Evolutionary conservation across 1,140 invertebrate genomes (phyloP).

Genomic region (Calycopis cecrops): DNA sequence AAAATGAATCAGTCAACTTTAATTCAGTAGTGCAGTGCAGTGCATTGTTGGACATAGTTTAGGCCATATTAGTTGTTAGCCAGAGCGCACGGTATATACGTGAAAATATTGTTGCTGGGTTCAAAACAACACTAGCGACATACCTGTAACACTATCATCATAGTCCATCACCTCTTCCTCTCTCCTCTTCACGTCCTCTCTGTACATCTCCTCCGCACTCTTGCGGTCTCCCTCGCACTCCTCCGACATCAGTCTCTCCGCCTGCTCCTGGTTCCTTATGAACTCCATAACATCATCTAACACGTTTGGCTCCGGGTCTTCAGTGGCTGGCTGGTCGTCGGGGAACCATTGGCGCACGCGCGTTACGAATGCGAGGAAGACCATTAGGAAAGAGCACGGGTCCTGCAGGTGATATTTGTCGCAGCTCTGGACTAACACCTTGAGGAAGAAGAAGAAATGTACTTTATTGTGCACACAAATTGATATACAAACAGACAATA

Average conservation of each 20-base stretch:
- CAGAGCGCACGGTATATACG: no score
- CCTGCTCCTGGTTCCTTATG: slow-evolving; percentile 35
- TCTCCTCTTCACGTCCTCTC: slow-evolving; percentile 66
- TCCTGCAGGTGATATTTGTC: slow-evolving; percentile 75
- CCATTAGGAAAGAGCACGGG: slow-evolving; percentile 76
- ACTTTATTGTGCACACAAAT: no score
- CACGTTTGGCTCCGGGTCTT: slow-evolving; percentile 25
- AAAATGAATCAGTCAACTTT: no score
- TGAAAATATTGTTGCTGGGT: no score
- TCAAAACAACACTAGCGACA: slow-evolving; percentile 19
- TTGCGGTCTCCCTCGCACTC: slow-evolving; percentile 49
- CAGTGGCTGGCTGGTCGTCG: neutral
- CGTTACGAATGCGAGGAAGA: slow-evolving; percentile 79
- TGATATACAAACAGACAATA: no score
- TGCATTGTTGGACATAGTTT: no score
- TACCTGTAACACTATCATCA: slow-evolving; percentile 50
- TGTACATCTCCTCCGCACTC: slow-evolving; percentile 75
- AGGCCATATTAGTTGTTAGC: no score
- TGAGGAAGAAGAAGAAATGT: slow-evolving; percentile 29
- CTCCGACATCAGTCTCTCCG: slow-evolving; percentile 43
- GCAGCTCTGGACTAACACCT: slow-evolving; percentile 77
- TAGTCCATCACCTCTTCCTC: slow-evolving; percentile 51
- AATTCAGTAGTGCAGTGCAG: no score
- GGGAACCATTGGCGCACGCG: slow-evolving; percentile 75
- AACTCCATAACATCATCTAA: slow-evolving; percentile 43